Evolutionary conservation across 1,140 invertebrate genomes (phyloP), one percentile per base, ranked within the genome.

Genomic region (Cyphomyrmex costatus): DNA sequence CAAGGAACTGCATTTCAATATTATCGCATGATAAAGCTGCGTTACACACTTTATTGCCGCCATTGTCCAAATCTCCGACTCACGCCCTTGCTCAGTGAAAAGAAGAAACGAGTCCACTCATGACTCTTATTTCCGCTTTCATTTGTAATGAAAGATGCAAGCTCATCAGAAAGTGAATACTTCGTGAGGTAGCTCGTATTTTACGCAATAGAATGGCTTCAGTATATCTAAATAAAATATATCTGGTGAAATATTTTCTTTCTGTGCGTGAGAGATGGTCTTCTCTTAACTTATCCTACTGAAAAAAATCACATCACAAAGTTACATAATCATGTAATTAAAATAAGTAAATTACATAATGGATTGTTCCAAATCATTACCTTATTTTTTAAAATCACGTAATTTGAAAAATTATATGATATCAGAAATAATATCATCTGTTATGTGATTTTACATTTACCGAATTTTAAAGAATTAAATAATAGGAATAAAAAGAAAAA

Each of bases 1-100:
- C 93, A 94, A 92, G 86, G 85, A 90, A 93, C 90, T 93, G 92
- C 93, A 94, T 93, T 94, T 94, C 93, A 92, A 94, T 94, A 94
- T 93, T 91, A 92, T 94, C 89, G 93, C 93, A 94, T 94, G 93
- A 93, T 91, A 91, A 91, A 88, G 85, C 88, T 91, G 87, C 88
- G 89, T 94, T 94, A 91, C 86, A 90, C 73, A 88, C 83, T 90
- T 88, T 71, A 85, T 84, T 80, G 53, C 65, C 56, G 27, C 24
- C 63, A 33, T 86, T 79, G 61, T 61, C 36, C 33, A n/a, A 53
- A 83, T 89, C 61, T 74, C 51, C 21, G 19, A 19, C 1, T 87
- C 33, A 49, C 21, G 8, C 16, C 53, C 46, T 27, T 46, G 14
- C 5, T 36, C n/a, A 21, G 7, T 0, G 27, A 30, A 58, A 42